Base-by-base conservation (phyloP, 1,140 invertebrate genomes). In the Belonocnema kinseyi region DNA sequence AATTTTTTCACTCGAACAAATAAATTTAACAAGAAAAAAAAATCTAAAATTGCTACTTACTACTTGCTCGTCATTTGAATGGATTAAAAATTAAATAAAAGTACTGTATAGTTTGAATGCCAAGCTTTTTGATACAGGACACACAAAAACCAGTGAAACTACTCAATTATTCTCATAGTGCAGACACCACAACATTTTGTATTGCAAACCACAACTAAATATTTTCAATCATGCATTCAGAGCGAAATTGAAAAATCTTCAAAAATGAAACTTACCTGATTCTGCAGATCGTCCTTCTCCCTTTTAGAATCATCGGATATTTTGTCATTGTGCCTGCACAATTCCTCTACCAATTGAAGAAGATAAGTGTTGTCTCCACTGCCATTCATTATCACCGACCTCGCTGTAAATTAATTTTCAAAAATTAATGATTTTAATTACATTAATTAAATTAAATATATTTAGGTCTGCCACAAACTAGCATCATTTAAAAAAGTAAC, bases 211-310 rank as follows among this genome's bases (percentile, higher is more conserved):
- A 87, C 52, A 40, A 19, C 54, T 74, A 17, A 26, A 74, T 56
- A 40, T 50, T 54, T 53, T 33, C n/a, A 54, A 21, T 75, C 88
- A 88, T 88, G 87, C 87, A 86, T 76, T 81, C 76, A 19, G 82
- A 83, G 81, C 83, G 83, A 61, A 73, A 54, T 46, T 71, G 66
- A 74, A 40, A 77, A 71, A 76, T 73, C 53, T 26, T 12, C 52
- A 58, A 33, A 71, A 61, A 51, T 76, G 21, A 21, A 82, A 53
- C 76, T 88, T 89, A 96, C 95, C 94, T 96, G 95, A 72, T 94
- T 93, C 77, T 94, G 92, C 51, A 96, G 88, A 89, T 97, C 96
- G 83, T 95, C 93, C 72, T 93, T 92, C 75, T 96, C 95, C 53
- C 91, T 92, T 76, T 93, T 93, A 46, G 93, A 90, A 16, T 92